A percentile compares a stretch with the other conserved stretches of the same genome.
phyloP scores from a whole-genome alignment of 2,888 invertebrate genomes.

The Thyatira batis region DNA sequence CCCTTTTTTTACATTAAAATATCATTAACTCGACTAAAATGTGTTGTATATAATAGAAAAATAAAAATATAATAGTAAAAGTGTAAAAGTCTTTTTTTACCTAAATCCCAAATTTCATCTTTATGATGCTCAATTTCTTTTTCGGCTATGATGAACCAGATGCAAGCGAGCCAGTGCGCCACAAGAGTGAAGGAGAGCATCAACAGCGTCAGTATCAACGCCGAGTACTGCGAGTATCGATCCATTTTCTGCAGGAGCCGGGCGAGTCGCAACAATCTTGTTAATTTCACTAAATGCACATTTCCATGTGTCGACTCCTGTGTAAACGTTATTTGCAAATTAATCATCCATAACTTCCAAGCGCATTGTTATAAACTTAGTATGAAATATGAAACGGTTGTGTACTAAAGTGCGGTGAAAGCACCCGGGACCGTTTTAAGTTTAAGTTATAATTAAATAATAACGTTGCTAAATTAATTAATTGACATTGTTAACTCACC shows the following conservation, averaged over 20 bases:
- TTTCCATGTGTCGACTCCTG: constrained; percentile 88
- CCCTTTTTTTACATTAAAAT: too few relatives aligned
- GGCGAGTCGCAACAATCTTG: constrained; percentile 93
- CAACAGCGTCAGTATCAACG: constrained; percentile 94
- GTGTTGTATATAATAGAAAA: too few relatives aligned
- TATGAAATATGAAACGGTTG: constrained; percentile 12
- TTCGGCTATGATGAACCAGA: constrained; percentile 98
- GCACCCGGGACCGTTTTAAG: constrained; percentile 17
- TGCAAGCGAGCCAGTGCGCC: constrained; percentile 98
- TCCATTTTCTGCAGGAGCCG: constrained; percentile 97
- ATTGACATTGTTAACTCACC: constrained; percentile 82
- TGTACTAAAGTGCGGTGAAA: constrained; percentile 13
- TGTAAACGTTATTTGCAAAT: constrained; percentile 10
- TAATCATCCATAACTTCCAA: not conserved
- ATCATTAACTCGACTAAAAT: too few relatives aligned
- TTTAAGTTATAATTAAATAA: constrained; percentile 38
- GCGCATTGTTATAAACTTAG: not conserved
- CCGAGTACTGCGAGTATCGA: constrained; percentile 97
- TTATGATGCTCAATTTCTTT: constrained; percentile 91
- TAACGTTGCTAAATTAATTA: constrained; percentile 38
- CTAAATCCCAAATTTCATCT: constrained; percentile 90
- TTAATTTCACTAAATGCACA: constrained; percentile 96
- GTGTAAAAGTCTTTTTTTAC: constrained; percentile 76
- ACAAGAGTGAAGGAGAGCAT: constrained; percentile 97
- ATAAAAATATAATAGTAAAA: too few relatives aligned